Percentiles rank a stretch among this genome's conserved stretches.
phyloP scores from a whole-genome alignment of 2,113 vertebrate genomes.

The Illadopsis cleaveri region DNA sequence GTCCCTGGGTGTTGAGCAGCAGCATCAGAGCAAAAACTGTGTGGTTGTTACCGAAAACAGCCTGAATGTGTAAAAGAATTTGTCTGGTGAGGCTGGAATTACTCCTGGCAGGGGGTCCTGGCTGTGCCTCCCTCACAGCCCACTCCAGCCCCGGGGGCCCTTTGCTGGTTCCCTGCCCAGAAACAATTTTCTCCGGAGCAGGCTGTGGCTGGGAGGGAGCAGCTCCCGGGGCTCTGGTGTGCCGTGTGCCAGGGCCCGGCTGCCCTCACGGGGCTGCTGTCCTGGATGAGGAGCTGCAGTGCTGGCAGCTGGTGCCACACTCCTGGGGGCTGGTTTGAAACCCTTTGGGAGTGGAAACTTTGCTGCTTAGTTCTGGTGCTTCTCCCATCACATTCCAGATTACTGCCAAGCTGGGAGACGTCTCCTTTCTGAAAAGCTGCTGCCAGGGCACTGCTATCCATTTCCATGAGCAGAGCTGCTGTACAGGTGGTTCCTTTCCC shows the following conservation, averaged over 20 bases:
- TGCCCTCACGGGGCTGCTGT: neutral
- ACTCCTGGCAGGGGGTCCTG: neutral
- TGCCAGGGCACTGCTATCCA: neutral
- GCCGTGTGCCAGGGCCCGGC: neutral
- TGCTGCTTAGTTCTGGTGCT: neutral
- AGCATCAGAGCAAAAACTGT: neutral
- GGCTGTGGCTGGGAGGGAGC: neutral
- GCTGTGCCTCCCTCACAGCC: neutral
- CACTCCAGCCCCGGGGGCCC: neutral
- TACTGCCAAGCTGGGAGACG: neutral
- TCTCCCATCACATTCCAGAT: neutral
- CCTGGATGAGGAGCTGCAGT: neutral
- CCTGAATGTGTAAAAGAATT: neutral
- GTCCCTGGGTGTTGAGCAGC: neutral
- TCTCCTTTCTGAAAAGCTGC: neutral
- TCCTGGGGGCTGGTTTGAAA: neutral
- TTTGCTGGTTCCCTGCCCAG: constrained; percentile 1
- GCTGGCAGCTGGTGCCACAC: neutral
- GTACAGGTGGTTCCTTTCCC: rapidly evolving
- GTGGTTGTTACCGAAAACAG: neutral
- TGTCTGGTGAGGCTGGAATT: neutral
- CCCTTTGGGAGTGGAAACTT: neutral
- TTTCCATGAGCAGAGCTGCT: neutral
- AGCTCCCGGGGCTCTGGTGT: neutral
- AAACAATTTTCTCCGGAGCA: neutral